These are phyloP conservation scores for Thalassaphorura encarpata DNA, from an alignment of 1,140 invertebrate species.

Conservation along the genomic window DNA sequence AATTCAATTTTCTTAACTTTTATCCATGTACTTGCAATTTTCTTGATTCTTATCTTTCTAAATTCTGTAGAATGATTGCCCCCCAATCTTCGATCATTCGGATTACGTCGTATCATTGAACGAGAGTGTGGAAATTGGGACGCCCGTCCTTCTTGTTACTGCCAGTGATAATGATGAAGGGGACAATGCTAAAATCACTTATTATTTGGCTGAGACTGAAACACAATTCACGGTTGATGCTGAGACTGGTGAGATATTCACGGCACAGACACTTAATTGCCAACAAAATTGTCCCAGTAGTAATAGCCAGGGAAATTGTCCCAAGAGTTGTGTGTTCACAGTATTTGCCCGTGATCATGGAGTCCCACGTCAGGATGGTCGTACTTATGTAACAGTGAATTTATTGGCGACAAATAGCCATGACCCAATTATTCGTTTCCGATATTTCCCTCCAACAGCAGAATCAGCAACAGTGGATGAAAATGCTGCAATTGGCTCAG, in stretches of 20 bases:
- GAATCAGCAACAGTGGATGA: slow-evolving; percentile 84
- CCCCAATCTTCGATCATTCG: slow-evolving; percentile 47
- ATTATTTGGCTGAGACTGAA: slow-evolving; percentile 73
- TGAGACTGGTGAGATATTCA: slow-evolving; percentile 70
- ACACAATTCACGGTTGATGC: slow-evolving; percentile 79
- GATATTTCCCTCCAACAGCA: slow-evolving; percentile 71
- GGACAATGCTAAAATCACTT: slow-evolving; percentile 83
- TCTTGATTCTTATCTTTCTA: neutral
- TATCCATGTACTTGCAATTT: neutral
- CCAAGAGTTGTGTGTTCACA: slow-evolving; percentile 86
- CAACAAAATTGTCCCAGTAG: slow-evolving; percentile 47
- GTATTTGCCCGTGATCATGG: slow-evolving; percentile 89
- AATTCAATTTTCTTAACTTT: slow-evolving; percentile 2
- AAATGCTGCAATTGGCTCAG: slow-evolving; percentile 74
- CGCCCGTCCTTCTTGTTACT: slow-evolving; percentile 73
- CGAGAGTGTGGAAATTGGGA: slow-evolving; percentile 81
- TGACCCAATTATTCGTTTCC: slow-evolving; percentile 81
- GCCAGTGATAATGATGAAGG: slow-evolving; percentile 85
- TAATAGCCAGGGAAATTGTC: slow-evolving; percentile 46
- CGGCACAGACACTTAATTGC: slow-evolving; percentile 62
- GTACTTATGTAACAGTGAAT: slow-evolving; percentile 90
- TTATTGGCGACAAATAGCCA: slow-evolving; percentile 90
- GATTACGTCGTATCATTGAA: slow-evolving; percentile 84
- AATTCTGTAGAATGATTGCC: slow-evolving; percentile 9
- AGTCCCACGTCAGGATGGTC: slow-evolving; percentile 73